phyloP scores from a whole-genome alignment of 2,888 invertebrate genomes.

The Hymenopus coronatus region DNA sequence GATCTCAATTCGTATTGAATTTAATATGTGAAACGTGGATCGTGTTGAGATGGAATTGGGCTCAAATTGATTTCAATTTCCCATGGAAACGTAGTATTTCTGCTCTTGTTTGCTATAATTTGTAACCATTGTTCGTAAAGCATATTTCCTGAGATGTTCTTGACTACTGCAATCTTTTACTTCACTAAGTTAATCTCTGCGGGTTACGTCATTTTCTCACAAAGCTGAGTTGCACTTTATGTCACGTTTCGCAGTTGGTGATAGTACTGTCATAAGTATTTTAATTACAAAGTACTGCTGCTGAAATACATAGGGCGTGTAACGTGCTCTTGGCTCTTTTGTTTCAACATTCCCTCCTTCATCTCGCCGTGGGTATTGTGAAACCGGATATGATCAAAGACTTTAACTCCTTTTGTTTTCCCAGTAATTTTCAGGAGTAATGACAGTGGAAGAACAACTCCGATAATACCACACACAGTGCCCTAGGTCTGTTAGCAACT shows the following conservation, averaged over 20 bases:
- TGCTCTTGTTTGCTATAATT: too few species aligned
- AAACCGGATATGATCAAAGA: neutral
- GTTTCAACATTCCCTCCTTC: neutral
- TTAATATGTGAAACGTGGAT: too few species aligned
- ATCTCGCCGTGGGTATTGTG: neutral
- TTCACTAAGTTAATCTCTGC: too few species aligned
- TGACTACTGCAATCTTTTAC: too few species aligned
- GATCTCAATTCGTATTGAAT: too few species aligned
- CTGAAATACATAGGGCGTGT: neutral
- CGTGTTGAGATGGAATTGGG: too few species aligned
- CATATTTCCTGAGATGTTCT: too few species aligned
- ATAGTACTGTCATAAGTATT: neutral
- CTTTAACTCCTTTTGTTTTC: neutral
- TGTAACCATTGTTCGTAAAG: too few species aligned
- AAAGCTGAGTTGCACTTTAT: too few species aligned
- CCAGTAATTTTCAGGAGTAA: neutral
- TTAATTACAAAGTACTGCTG: neutral
- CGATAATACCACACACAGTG: neutral
- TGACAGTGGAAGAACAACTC: neutral
- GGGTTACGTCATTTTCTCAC: too few species aligned
- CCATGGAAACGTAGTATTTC: too few species aligned
- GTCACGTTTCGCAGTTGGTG: neutral
- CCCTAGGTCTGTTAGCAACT: neutral
- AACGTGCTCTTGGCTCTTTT: neutral
- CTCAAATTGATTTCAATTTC: too few species aligned